Percentiles rank a stretch among this genome's conserved stretches.
These are phyloP conservation scores for Ptychobarbus kaznakovi DNA, from an alignment of 2,797 vertebrate species.

Conservation along the genomic window DNA sequence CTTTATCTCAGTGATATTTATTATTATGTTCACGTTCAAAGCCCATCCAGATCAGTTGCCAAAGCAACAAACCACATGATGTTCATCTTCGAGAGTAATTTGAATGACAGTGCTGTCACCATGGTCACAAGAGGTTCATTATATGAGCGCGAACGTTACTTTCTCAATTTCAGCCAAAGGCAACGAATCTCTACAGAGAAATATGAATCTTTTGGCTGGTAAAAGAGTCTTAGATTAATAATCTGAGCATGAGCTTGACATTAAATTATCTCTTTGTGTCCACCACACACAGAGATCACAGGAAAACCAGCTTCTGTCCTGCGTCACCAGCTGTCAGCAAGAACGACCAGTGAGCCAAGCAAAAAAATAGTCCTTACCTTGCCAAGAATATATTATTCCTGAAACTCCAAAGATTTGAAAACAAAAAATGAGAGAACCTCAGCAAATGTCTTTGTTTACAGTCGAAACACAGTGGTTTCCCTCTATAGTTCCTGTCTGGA, in stretches of 20 bases:
- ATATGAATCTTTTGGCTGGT: background rate
- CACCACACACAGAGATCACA: conserved; percentile 30
- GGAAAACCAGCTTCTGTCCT: conserved; percentile 10
- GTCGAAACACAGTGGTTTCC: conserved; percentile 16
- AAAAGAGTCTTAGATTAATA: background rate
- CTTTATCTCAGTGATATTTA: background rate
- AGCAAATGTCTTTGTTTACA: background rate
- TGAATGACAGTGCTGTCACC: conserved; percentile 46
- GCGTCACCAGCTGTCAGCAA: background rate
- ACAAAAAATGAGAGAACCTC: background rate
- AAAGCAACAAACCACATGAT: conserved; percentile 56
- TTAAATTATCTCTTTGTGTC: conserved; percentile 12
- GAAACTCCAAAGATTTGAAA: background rate
- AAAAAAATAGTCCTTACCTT: conserved; percentile 51
- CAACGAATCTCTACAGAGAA: background rate
- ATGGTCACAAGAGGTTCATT: conserved; percentile 22
- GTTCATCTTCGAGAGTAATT: conserved; percentile 23
- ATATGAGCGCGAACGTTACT: background rate
- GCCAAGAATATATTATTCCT: conserved; percentile 23
- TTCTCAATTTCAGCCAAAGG: background rate
- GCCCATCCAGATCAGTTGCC: conserved; percentile 52
- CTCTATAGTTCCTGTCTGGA: background rate
- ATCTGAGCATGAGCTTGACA: background rate
- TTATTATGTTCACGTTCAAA: conserved; percentile 28
- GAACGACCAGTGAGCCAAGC: background rate